Conservation (phyloP, 2,888 invertebrate genomes). For the Coremacera marginata region DNA sequence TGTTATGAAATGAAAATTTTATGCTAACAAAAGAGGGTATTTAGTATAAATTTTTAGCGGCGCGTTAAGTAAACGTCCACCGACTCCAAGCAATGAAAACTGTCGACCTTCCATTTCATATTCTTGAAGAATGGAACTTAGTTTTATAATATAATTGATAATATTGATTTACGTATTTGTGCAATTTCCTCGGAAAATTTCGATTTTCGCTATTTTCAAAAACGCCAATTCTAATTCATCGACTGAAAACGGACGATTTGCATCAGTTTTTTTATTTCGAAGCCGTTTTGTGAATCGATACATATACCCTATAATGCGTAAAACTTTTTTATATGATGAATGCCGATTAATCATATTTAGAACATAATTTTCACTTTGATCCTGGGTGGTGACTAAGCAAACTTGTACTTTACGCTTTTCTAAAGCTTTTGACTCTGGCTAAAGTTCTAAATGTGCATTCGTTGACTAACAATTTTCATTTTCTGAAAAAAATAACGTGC, state of each 20-base stretch:
- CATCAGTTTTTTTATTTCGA: not conserved
- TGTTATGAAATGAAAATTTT: not conserved
- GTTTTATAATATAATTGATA: not conserved
- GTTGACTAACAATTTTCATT: not conserved
- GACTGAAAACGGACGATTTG: not conserved
- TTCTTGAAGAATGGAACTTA: not conserved
- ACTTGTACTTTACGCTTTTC: not conserved
- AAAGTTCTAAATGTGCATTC: not conserved
- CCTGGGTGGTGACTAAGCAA: not conserved
- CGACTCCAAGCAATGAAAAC: not conserved
- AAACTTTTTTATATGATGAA: not conserved
- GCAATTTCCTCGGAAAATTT: not conserved
- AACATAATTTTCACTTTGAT: not conserved
- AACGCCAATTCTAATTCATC: not conserved
- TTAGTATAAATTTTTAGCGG: constrained; percentile 6
- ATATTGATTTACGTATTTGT: not conserved
- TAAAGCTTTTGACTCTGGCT: not conserved
- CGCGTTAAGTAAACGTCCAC: constrained; percentile 5
- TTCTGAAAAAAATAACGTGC: not conserved
- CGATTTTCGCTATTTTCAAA: not conserved
- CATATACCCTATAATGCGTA: not conserved
- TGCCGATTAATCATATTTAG: not conserved
- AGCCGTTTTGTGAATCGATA: not conserved
- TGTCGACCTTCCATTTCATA: not conserved
- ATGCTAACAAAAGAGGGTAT: not conserved